Evolutionary conservation across 2,888 invertebrate species (phyloP).

Genomic region (Hydrotaea cyrtoneurina): DNA sequence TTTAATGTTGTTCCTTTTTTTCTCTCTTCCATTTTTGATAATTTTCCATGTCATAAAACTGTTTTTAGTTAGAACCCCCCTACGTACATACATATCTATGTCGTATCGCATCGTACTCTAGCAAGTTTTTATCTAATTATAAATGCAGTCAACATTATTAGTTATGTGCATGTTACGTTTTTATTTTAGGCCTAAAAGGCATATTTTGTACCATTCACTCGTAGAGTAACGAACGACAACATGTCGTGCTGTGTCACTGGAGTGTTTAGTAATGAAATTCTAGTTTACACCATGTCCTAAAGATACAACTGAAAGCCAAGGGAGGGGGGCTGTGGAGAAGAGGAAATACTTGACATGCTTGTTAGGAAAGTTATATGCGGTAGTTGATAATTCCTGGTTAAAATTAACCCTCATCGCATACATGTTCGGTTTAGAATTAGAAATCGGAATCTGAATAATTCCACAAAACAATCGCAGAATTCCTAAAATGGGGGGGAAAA

Average conservation of each 20-base stretch:
- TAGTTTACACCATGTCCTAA: not conserved
- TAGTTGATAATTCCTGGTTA: not conserved
- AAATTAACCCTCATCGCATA: not conserved
- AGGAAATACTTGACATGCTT: not conserved
- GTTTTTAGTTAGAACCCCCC: not conserved
- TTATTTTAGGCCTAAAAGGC: constrained; percentile 23
- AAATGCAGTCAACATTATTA: constrained; percentile 52
- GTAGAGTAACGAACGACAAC: not conserved
- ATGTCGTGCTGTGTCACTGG: not conserved
- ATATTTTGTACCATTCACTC: not conserved
- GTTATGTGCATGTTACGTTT: not conserved
- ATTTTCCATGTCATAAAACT: constrained; percentile 12
- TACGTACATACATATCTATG: no score
- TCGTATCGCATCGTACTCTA: not conserved
- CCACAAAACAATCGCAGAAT: no score
- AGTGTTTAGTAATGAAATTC: not conserved
- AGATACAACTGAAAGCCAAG: not conserved
- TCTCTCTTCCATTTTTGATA: no score
- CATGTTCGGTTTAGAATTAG: no score
- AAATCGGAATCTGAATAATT: no score
- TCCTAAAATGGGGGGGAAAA: no score
- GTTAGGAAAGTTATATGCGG: not conserved
- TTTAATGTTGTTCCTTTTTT: no score
- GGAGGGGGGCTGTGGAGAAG: no score
- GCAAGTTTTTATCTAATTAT: constrained; percentile 55